Percentiles rank a stretch among this genome's conserved stretches.
Conservation (phyloP, 2,113 vertebrate genomes). For the Taurulus bubalis region DNA sequence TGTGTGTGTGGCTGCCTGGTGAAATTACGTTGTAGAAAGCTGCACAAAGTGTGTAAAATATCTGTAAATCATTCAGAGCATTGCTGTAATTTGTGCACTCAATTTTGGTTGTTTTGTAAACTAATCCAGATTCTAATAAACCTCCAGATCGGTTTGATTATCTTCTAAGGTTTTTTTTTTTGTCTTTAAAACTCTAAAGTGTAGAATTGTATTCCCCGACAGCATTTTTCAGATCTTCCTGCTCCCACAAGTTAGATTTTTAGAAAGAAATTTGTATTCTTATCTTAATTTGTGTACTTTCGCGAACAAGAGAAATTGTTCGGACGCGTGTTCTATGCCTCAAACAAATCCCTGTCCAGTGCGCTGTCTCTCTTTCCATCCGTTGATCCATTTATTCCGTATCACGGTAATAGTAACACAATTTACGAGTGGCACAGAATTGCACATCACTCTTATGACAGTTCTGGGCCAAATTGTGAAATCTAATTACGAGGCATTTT, state of each 20-base stretch:
- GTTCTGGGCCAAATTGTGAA: too few species aligned
- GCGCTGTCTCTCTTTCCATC: too few species aligned
- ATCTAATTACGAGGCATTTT: too few species aligned
- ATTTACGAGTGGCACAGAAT: too few species aligned
- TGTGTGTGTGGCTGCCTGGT: not conserved
- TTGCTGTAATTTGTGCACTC: not conserved
- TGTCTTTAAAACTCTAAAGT: not conserved
- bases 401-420: too few species aligned
- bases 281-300: too few species aligned
- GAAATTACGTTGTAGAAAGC: constrained; percentile 7
- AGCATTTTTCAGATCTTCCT: not conserved
- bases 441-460: too few species aligned
- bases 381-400: too few species aligned
- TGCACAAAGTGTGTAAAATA: constrained; percentile 6
- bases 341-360: too few species aligned
- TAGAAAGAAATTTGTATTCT: not conserved
- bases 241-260: not conserved
- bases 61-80: not conserved
- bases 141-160: constrained; percentile 18
- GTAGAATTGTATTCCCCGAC: not conserved
- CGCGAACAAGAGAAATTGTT: too few species aligned
- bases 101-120: constrained; percentile 48
- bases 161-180: not conserved
- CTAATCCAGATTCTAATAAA: constrained; percentile 52
- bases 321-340: too few species aligned